Percentiles rank a stretch among this genome's conserved stretches.
Conservation (phyloP, 2,888 invertebrate species). For the Steromphala cineraria region DNA sequence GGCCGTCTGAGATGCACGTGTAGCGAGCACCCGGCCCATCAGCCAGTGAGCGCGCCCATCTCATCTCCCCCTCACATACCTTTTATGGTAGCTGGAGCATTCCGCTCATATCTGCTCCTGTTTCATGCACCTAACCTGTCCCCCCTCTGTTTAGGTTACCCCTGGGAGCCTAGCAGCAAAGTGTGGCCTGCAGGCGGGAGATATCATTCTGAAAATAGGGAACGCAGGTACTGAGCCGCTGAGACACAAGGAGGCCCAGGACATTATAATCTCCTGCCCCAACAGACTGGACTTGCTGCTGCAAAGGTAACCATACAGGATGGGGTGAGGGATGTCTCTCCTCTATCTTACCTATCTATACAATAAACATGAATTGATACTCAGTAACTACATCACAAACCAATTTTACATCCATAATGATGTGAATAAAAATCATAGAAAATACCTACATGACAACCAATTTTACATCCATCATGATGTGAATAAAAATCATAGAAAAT, state of each 20-base stretch:
- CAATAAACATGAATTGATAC: not conserved
- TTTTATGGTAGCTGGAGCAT: constrained; percentile 26
- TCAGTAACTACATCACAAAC: not conserved
- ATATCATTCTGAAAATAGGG: constrained; percentile 72
- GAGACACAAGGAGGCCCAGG: constrained; percentile 74
- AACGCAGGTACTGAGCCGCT: constrained; percentile 59
- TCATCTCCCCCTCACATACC: not conserved
- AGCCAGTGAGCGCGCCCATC: no score
- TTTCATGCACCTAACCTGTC: constrained; percentile 25
- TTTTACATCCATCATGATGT: no score
- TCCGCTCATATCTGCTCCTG: constrained; percentile 19
- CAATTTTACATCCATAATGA: no score
- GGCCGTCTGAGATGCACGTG: no score
- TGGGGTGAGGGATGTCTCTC: not conserved
- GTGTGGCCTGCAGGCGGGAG: constrained; percentile 73
- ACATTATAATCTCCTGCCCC: constrained; percentile 68
- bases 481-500: no score
- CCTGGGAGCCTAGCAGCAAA: constrained; percentile 73
- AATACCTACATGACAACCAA: not conserved
- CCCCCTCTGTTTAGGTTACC: constrained; percentile 64
- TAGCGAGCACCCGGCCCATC: no score
- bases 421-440: no score
- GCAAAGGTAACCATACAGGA: constrained; percentile 59
- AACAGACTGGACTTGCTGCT: constrained; percentile 71
- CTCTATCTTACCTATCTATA: constrained; percentile 59